These are phyloP conservation scores for Apomyelois bistriatella DNA, from an alignment of 2,888 invertebrate genomes.

Conservation along the genomic window DNA sequence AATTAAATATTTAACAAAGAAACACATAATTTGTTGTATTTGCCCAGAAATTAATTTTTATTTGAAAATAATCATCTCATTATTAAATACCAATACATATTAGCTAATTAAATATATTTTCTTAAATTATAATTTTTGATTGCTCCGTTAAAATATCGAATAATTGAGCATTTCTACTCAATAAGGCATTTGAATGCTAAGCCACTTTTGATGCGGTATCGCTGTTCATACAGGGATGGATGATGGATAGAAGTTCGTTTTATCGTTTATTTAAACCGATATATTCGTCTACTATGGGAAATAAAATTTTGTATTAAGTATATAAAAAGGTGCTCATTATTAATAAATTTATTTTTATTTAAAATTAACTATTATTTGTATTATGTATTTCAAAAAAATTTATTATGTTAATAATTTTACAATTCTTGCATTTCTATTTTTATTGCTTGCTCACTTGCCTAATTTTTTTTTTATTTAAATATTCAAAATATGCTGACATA, in stretches of 20 bases:
- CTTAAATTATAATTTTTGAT: too few species aligned
- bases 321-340: slow-evolving; percentile 5
- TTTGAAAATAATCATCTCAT: too few species aligned
- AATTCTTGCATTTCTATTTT: background rate
- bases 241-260: background rate
- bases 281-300: slow-evolving; percentile 11
- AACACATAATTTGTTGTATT: too few species aligned
- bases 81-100: too few species aligned
- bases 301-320: background rate
- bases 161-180: background rate
- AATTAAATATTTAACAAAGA: too few species aligned
- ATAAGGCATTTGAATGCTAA: slow-evolving; percentile 6
- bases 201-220: slow-evolving; percentile 9
- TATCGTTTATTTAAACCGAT: background rate
- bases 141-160: too few species aligned
- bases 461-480: background rate
- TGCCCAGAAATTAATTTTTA: too few species aligned
- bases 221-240: slow-evolving; percentile 14
- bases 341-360: too few species aligned
- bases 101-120: too few species aligned
- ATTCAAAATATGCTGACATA: background rate
- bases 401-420: background rate
- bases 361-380: background rate
- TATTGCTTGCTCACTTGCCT: background rate
- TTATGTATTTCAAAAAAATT: background rate